Conservation (phyloP, 2,888 invertebrate genomes). For the Caenorhabditis japonica region DNA sequence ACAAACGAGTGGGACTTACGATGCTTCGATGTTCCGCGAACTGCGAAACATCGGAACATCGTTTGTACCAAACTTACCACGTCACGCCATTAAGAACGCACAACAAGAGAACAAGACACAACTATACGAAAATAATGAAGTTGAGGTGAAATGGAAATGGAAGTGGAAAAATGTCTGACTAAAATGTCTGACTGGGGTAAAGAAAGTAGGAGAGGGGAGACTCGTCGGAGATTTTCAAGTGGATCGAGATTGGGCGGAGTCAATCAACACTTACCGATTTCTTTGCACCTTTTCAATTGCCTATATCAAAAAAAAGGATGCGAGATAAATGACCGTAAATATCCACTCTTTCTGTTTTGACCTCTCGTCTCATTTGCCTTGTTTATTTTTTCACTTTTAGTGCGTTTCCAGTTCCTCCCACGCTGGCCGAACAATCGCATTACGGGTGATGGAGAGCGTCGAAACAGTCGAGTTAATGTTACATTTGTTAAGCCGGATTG, state of each 20-base stretch:
- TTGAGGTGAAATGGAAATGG: too few species aligned
- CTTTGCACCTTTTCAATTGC: conserved; percentile 13
- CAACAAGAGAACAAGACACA: neutral
- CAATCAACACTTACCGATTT: conserved; percentile 13
- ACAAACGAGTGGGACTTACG: too few species aligned
- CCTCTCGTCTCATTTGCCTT: too few species aligned
- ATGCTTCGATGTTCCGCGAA: too few species aligned
- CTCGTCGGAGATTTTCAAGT: conserved; percentile 37
- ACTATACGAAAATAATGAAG: neutral
- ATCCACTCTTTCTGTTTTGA: too few species aligned
- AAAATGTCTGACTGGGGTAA: too few species aligned
- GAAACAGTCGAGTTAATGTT: conserved; percentile 35
- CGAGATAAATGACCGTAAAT: neutral
- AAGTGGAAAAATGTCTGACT: too few species aligned
- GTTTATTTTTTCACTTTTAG: too few species aligned
- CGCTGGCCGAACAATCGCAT: too few species aligned
- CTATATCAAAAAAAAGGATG: neutral
- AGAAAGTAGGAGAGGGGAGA: conserved; percentile 3
- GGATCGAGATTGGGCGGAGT: conserved; percentile 48
- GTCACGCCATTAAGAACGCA: neutral
- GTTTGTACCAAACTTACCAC: conserved; percentile 35
- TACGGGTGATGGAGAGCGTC: too few species aligned
- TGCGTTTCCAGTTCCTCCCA: too few species aligned
- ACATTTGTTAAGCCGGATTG: conserved; percentile 48
- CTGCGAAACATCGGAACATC: too few species aligned